These are phyloP conservation scores for Aphelenchoides avenae DNA, from an alignment of 1,140 invertebrate species.

Conservation along the genomic window DNA sequence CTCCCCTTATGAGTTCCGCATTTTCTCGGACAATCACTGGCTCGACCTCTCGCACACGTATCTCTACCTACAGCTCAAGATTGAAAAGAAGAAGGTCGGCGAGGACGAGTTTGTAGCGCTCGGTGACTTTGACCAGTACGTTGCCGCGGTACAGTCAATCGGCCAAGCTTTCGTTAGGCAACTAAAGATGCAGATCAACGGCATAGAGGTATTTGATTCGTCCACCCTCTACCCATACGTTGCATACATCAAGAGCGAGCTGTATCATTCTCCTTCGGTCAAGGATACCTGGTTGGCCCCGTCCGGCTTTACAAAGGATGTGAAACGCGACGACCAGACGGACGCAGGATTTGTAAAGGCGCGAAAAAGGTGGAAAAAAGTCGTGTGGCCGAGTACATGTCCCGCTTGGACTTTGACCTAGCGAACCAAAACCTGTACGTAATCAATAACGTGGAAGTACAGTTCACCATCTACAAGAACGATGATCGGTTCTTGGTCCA, in stretches of 20 bases:
- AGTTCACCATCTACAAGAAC: too few relatives aligned
- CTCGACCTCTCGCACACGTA: constrained; percentile 14
- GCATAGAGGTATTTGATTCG: constrained; percentile 19
- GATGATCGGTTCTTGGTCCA: too few relatives aligned
- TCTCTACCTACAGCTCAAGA: constrained; percentile 4
- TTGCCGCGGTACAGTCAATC: constrained; percentile 9
- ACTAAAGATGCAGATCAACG: constrained; percentile 11
- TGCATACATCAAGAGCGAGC: constrained; percentile 12
- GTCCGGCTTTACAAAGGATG: too few relatives aligned
- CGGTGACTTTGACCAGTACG: constrained; percentile 1
- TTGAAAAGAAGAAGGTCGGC: constrained; percentile 2
- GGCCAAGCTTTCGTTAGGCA: constrained; percentile 12
- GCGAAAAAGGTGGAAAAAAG: too few relatives aligned
- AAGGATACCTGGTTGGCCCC: constrained; percentile 3
- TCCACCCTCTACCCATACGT: constrained; percentile 3
- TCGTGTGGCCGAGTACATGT: too few relatives aligned
- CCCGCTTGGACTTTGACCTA: too few relatives aligned
- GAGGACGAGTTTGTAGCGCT: constrained; percentile 10
- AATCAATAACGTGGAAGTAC: too few relatives aligned
- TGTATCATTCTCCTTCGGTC: neutral
- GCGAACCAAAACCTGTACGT: too few relatives aligned
- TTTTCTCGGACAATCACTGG: constrained; percentile 19
- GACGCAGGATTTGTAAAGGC: too few relatives aligned
- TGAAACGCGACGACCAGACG: too few relatives aligned
- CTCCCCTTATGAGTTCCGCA: constrained; percentile 10